These are phyloP conservation scores for Podabrus alpinus DNA, from an alignment of 2,888 invertebrate species.

Conservation along the genomic window DNA sequence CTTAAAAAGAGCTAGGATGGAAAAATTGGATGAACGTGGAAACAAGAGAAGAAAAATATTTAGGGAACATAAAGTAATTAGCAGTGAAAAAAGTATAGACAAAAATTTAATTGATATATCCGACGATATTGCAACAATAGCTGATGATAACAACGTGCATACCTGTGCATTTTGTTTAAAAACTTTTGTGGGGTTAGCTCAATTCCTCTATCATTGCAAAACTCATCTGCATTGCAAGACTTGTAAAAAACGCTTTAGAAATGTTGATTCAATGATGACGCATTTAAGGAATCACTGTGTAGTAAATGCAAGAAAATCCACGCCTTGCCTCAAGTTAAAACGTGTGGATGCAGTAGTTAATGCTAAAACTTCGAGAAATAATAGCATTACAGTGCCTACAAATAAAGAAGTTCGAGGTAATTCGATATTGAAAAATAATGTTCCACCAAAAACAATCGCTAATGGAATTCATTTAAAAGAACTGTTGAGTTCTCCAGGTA, in stretches of 20 bases:
- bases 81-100: neutral
- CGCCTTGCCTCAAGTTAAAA: slow-evolving; percentile 7
- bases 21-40: neutral
- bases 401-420: too few species aligned
- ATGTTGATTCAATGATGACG: neutral
- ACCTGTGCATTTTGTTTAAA: slow-evolving; percentile 7
- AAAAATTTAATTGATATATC: neutral
- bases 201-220: slow-evolving; percentile 4
- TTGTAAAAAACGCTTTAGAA: slow-evolving; percentile 9
- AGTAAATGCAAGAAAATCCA: neutral
- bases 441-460: neutral
- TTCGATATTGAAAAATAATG: too few species aligned
- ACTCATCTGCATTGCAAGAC: slow-evolving; percentile 9
- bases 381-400: neutral
- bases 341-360: slow-evolving; percentile 7
- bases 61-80: neutral
- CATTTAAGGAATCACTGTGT: slow-evolving; percentile 16
- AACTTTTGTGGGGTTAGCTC: neutral
- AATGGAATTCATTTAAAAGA: neutral
- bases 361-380: neutral
- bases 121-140: neutral
- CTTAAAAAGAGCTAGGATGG: neutral
- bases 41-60: neutral
- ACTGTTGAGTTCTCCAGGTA: neutral
- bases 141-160: neutral